Conservation (phyloP, 1,140 invertebrate genomes). For the Panagrolaimus sp. region DNA sequence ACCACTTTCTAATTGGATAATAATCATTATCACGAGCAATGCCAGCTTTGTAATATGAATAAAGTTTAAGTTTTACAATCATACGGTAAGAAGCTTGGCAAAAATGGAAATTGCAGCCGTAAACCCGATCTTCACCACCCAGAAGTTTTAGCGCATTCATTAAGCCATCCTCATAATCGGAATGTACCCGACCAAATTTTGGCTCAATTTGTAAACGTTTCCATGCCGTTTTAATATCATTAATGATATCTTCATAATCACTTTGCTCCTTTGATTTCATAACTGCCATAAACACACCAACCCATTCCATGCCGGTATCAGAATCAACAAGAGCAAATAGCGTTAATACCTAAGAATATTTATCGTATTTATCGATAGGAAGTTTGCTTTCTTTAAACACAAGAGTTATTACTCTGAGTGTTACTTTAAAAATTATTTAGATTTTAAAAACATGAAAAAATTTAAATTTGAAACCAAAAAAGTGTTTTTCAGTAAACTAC, state of each 20-base stretch:
- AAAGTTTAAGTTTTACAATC: background rate
- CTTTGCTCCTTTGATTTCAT: background rate
- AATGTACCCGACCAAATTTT: background rate
- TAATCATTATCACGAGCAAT: background rate
- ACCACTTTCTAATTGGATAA: background rate
- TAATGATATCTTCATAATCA: background rate
- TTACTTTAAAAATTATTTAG: too few species aligned
- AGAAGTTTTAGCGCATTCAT: background rate
- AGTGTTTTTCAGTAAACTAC: too few species aligned
- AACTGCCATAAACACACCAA: background rate
- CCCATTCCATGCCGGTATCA: too few species aligned
- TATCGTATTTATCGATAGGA: too few species aligned
- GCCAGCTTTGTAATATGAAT: background rate
- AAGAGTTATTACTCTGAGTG: too few species aligned
- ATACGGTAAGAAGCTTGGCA: background rate
- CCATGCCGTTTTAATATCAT: background rate
- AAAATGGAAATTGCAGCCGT: background rate
- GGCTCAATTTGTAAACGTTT: background rate
- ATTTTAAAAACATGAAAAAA: too few species aligned
- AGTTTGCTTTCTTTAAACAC: too few species aligned
- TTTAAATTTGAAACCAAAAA: too few species aligned
- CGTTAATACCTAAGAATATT: too few species aligned
- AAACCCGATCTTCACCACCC: background rate
- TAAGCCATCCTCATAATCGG: background rate
- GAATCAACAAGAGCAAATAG: too few species aligned